Base-by-base conservation (phyloP, 2,113 vertebrate genomes). In the Lampris incognitus region DNA sequence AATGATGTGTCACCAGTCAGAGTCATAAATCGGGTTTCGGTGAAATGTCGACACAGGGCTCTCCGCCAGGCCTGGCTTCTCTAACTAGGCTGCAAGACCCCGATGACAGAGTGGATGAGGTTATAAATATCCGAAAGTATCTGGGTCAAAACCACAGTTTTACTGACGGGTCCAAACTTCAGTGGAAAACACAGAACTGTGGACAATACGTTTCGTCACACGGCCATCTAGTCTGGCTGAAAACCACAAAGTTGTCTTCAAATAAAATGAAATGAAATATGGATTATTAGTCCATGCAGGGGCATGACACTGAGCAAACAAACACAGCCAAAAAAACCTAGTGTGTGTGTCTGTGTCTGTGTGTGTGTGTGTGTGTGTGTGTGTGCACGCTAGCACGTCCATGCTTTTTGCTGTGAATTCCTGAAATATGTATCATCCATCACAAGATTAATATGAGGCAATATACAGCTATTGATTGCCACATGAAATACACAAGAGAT, bases 91-190 rank as follows among this genome's bases (percentile, higher is more conserved):
- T 74, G 62, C 60, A 68, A 60, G 5, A 36, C 46, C 56, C 48
- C 48, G 42, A 54, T 69, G 72, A 38, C 42, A 58, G 66, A 50
- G 46, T 52, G 71, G 76, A 66, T 13, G 2, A 61, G 36, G 72
- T 76, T 83, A 75, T 72, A 79, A 78, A 85, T 72, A 81, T 74
- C 68, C 42, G 56, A 66, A 40, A 58, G 1, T 41, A 78, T 83
- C 74, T 83, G 70, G 66, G 81, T 83, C 74, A 66, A 5, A 63
- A 55, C 59, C 64, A 41, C 38, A 1, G 2, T 65, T 69, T 74
- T 68, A 67, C 41, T 42, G 41, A 62, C 10, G 3, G 56, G 50
- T 62, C 64, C 42, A n/a, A 69, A 74, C 64, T 3, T 44, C 24
- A 24, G 24, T 24, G 24, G 24, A 24, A 24, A 24, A 24, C 24